These are phyloP conservation scores for Stomatorhinus ivindoensis DNA, from an alignment of 2,113 vertebrate species.

Conservation along the genomic window DNA sequence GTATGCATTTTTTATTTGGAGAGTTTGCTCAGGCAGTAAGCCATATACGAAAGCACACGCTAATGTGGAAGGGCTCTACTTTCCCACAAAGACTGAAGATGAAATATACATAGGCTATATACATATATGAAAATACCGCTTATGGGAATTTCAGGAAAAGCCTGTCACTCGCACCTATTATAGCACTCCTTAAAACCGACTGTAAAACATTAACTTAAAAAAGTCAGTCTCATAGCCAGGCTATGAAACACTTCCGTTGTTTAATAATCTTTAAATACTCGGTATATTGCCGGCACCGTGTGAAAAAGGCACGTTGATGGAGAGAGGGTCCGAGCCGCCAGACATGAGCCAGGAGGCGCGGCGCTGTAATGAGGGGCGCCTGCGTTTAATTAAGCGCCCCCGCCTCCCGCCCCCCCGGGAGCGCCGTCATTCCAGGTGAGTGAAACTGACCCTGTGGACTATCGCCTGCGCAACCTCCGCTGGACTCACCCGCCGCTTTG, in stretches of 20 bases:
- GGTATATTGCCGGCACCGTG: not conserved
- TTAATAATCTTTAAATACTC: not conserved
- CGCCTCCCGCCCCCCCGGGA: not conserved
- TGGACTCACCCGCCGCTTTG: not conserved
- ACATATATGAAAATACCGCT: not conserved
- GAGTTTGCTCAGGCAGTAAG: conserved; percentile 51
- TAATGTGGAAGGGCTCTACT: not conserved
- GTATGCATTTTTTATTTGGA: conserved; percentile 56
- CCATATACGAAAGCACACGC: not conserved
- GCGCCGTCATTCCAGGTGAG: conserved; percentile 4
- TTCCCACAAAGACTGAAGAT: not conserved
- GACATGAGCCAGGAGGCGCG: not conserved
- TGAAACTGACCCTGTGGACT: not conserved
- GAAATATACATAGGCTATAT: not conserved
- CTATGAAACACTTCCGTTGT: not conserved
- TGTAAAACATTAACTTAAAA: not conserved
- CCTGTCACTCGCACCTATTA: not conserved
- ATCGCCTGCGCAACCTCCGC: not conserved
- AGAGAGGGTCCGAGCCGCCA: not conserved
- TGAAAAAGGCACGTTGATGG: not conserved
- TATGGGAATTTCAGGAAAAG: not conserved
- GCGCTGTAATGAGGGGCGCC: not conserved
- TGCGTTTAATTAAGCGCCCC: not conserved
- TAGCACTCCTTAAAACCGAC: not conserved
- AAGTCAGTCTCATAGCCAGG: not conserved